These are phyloP conservation scores for Drosophila tani DNA, from an alignment of 1,140 invertebrate species.

Conservation along the genomic window DNA sequence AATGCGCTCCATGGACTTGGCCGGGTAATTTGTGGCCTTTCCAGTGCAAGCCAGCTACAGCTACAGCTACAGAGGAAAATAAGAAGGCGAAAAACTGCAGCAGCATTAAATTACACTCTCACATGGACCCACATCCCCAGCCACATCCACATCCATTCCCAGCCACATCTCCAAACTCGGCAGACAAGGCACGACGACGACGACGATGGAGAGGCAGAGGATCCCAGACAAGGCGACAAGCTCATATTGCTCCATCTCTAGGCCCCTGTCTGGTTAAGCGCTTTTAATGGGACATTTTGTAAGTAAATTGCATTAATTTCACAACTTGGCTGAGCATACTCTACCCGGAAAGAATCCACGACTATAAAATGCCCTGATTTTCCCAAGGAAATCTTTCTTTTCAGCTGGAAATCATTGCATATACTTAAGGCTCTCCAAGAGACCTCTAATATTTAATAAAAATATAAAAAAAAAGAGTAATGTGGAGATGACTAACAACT, in stretches of 20 bases:
- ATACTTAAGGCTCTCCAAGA: too few relatives aligned
- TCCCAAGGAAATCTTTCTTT: too few relatives aligned
- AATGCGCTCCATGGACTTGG: slow-evolving; percentile 74
- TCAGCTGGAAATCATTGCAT: too few relatives aligned
- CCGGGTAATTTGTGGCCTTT: slow-evolving; percentile 73
- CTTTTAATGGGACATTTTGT: slow-evolving; percentile 79
- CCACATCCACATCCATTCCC: not conserved
- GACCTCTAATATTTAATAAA: too few relatives aligned
- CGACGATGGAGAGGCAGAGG: not conserved
- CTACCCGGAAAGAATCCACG: slow-evolving; percentile 4
- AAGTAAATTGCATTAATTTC: slow-evolving; percentile 81
- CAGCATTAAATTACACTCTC: slow-evolving; percentile 76
- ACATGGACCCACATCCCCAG: not conserved
- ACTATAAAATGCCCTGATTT: not conserved
- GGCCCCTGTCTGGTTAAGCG: slow-evolving; percentile 42
- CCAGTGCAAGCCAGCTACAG: not conserved
- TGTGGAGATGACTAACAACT: not conserved
- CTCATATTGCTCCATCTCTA: slow-evolving; percentile 66
- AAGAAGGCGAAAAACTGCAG: slow-evolving; percentile 49
- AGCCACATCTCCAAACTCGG: too few relatives aligned
- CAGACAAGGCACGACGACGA: slow-evolving; percentile 12
- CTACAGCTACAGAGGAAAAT: not conserved
- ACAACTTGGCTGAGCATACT: slow-evolving; percentile 39
- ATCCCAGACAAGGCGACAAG: slow-evolving; percentile 64
- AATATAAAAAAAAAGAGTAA: too few relatives aligned